Conservation (phyloP, 2,888 invertebrate genomes). For the Carcina quercana region DNA sequence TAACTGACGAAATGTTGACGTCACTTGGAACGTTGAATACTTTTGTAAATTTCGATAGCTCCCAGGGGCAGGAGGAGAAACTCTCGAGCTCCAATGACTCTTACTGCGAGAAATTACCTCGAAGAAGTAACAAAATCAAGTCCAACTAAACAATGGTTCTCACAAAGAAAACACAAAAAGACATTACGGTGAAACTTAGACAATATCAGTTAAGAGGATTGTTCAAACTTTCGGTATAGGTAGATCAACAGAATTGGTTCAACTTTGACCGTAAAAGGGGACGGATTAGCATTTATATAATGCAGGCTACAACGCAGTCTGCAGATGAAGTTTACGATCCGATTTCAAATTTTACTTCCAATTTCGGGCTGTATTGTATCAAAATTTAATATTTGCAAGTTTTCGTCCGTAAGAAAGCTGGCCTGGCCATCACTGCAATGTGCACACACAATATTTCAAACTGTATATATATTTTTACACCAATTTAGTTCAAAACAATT, state of each 20-base stretch:
- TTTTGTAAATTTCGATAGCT: too few species aligned
- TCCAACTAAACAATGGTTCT: conserved; percentile 16
- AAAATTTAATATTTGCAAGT: too few species aligned
- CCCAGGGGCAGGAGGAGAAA: too few species aligned
- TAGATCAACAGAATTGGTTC: conserved; percentile 29
- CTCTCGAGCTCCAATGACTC: too few species aligned
- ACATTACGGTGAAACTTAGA: conserved; percentile 22
- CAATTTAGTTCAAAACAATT: too few species aligned
- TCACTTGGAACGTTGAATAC: too few species aligned
- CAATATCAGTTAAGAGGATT: conserved; percentile 23
- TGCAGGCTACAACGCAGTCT: conserved; percentile 12
- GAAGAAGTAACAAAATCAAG: conserved; percentile 17
- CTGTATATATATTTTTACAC: too few species aligned
- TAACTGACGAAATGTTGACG: background rate
- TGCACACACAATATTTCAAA: too few species aligned
- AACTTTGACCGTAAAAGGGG: conserved; percentile 36
- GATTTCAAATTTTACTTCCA: conserved; percentile 15
- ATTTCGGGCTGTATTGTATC: background rate
- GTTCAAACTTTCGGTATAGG: conserved; percentile 4
- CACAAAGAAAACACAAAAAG: conserved; percentile 16
- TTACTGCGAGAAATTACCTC: conserved; percentile 1
- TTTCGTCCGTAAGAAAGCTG: too few species aligned
- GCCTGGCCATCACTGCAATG: too few species aligned
- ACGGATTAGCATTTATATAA: conserved; percentile 42
- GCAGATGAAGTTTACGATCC: conserved; percentile 19